Evolutionary conservation across 2,888 invertebrate species (phyloP).

Genomic region (Agrilus biguttatus): DNA sequence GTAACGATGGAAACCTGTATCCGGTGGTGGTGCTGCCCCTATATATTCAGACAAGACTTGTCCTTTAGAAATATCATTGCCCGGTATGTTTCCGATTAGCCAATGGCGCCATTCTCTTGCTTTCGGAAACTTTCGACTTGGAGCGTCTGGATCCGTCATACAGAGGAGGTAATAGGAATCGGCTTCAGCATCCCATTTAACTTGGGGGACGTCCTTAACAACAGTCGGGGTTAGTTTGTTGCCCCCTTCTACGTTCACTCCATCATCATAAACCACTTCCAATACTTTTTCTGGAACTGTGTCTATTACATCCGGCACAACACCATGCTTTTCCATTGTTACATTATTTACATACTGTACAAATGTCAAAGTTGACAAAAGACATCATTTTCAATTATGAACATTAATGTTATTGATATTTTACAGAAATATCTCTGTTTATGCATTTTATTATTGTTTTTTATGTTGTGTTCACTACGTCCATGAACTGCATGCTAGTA

Average conservation of each 20-base stretch:
- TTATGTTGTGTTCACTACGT: too few species aligned
- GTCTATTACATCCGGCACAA: slow-evolving; percentile 11
- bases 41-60: slow-evolving; percentile 51
- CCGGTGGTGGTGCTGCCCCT: slow-evolving; percentile 54
- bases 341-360: not conserved
- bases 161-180: slow-evolving; percentile 24
- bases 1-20: slow-evolving; percentile 59
- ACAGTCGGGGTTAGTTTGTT: slow-evolving; percentile 16
- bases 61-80: slow-evolving; percentile 41
- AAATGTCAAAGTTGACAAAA: too few species aligned
- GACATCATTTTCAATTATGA: too few species aligned
- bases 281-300: slow-evolving; percentile 5
- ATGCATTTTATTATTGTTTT: too few species aligned
- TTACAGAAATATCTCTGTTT: too few species aligned
- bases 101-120: slow-evolving; percentile 66
- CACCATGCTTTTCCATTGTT: slow-evolving; percentile 9
- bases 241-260: slow-evolving; percentile 11
- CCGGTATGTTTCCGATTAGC: slow-evolving; percentile 60
- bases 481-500: too few species aligned
- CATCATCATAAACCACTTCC: slow-evolving; percentile 6
- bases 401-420: too few species aligned
- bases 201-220: slow-evolving; percentile 17
- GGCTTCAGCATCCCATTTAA: slow-evolving; percentile 18
- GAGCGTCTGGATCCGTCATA: slow-evolving; percentile 61
- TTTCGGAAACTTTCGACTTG: slow-evolving; percentile 50